These are phyloP conservation scores for Amblyteles armatorius DNA, from an alignment of 2,888 invertebrate genomes.

Conservation along the genomic window DNA sequence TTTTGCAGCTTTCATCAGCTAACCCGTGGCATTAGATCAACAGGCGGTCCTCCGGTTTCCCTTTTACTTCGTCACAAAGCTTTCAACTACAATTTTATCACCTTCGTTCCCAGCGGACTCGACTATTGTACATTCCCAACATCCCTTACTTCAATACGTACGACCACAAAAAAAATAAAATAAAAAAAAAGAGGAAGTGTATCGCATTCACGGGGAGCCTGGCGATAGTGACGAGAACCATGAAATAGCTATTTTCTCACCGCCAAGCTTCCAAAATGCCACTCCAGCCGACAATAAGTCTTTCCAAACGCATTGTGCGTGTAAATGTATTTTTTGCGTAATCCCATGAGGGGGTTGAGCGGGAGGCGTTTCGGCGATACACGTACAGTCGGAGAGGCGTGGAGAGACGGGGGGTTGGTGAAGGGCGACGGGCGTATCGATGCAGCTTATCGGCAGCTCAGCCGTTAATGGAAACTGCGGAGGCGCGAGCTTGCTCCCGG, in stretches of 20 bases:
- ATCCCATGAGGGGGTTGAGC: conserved; percentile 68
- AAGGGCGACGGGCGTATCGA: conserved; percentile 74
- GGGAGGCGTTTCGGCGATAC: conserved; percentile 50
- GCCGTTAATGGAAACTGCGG: conserved; percentile 78
- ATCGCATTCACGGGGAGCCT: conserved; percentile 28
- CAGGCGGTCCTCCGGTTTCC: neutral
- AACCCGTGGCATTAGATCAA: neutral
- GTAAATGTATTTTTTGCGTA: conserved; percentile 78
- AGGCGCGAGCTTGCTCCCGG: conserved; percentile 69
- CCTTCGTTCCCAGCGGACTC: neutral
- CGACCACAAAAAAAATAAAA: neutral
- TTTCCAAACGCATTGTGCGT: conserved; percentile 71
- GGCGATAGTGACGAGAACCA: conserved; percentile 54
- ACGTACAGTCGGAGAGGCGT: conserved; percentile 33
- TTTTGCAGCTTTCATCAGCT: conserved; percentile 47
- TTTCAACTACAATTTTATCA: neutral
- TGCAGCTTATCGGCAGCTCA: conserved; percentile 79
- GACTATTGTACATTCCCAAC: neutral
- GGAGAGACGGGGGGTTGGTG: neutral
- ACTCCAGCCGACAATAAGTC: conserved; percentile 71
- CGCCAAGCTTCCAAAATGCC: conserved; percentile 59
- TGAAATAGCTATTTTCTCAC: conserved; percentile 73
- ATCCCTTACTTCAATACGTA: neutral
- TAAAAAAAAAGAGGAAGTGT: conserved; percentile 27
- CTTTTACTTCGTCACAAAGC: neutral